Percentiles rank a stretch among this genome's conserved stretches.
phyloP scores from a whole-genome alignment of 2,888 invertebrate species.

The Drosophila diplacantha region DNA sequence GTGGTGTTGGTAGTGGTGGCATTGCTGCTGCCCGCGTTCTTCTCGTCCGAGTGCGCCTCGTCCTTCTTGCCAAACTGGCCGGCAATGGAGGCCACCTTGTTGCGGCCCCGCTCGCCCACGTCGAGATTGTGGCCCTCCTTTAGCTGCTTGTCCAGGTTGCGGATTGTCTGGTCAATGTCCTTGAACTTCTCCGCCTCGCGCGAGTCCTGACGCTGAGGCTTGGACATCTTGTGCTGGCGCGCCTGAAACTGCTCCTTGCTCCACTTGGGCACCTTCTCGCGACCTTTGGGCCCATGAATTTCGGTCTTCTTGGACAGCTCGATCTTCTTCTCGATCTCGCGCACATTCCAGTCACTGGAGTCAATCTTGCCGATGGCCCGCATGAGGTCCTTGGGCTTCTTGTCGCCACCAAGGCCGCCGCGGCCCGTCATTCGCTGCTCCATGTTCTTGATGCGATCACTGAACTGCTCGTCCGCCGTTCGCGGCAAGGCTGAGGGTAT shows the following conservation, averaged over 20 bases:
- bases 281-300: slow-evolving; percentile 77
- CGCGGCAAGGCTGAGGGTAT: slow-evolving; percentile 76
- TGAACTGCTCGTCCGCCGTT: slow-evolving; percentile 77
- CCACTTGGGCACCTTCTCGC: slow-evolving; percentile 93
- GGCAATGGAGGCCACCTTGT: slow-evolving; percentile 92
- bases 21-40: slow-evolving; percentile 66
- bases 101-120: slow-evolving; percentile 81
- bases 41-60: slow-evolving; percentile 75
- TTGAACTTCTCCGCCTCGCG: slow-evolving; percentile 82
- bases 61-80: slow-evolving; percentile 82
- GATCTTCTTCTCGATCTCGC: slow-evolving; percentile 93
- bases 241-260: slow-evolving; percentile 87
- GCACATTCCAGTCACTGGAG: slow-evolving; percentile 93
- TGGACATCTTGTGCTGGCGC: slow-evolving; percentile 84
- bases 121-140: slow-evolving; percentile 87
- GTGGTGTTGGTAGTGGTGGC: slow-evolving; percentile 48
- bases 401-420: slow-evolving; percentile 80
- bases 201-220: slow-evolving; percentile 81
- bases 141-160: slow-evolving; percentile 84
- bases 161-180: slow-evolving; percentile 85
- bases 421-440: slow-evolving; percentile 87
- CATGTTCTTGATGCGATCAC: slow-evolving; percentile 82
- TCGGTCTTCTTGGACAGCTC: slow-evolving; percentile 79
- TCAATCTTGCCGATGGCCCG: slow-evolving; percentile 93
- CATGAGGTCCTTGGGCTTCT: slow-evolving; percentile 91